Percentiles rank a stretch among this genome's conserved stretches.
Evolutionary conservation across 2,888 invertebrate species (phyloP).

Genomic region (Diadegma fenestrale): DNA sequence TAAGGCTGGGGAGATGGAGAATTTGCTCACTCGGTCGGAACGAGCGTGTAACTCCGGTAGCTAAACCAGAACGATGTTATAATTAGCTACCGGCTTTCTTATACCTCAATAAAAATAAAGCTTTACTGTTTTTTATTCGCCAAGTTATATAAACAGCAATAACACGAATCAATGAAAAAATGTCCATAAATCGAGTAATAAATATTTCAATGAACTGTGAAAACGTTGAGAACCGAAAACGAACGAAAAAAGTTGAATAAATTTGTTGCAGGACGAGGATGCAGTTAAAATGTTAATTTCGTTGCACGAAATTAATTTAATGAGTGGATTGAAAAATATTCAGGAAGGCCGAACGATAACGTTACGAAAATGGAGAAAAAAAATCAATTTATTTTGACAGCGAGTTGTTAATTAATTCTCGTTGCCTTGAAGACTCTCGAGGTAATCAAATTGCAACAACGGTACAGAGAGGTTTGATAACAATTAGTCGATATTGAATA

Average conservation of each 20-base stretch:
- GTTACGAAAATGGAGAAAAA: background rate
- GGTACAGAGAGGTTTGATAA: conserved; percentile 30
- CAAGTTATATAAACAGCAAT: background rate
- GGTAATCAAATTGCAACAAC: conserved; percentile 40
- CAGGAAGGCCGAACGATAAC: background rate
- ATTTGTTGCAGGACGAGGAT: background rate
- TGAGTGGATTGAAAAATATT: background rate
- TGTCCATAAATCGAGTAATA: background rate
- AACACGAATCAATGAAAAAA: background rate
- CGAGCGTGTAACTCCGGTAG: conserved; percentile 61
- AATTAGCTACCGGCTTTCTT: conserved; percentile 58
- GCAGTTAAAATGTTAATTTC: background rate
- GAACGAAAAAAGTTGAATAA: background rate
- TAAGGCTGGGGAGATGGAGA: conserved; percentile 49
- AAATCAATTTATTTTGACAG: background rate
- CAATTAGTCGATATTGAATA: conserved; percentile 56
- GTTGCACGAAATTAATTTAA: background rate
- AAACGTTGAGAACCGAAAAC: background rate
- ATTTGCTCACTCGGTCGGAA: conserved; percentile 56
- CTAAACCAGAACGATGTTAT: conserved; percentile 56
- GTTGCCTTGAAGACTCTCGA: conserved; percentile 35
- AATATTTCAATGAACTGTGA: background rate
- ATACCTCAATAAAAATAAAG: background rate
- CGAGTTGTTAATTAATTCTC: conserved; percentile 2
- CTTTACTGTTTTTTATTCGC: background rate